Base-by-base conservation (phyloP, 2,888 invertebrate genomes). In the Parapristionchus giblindavisi region DNA sequence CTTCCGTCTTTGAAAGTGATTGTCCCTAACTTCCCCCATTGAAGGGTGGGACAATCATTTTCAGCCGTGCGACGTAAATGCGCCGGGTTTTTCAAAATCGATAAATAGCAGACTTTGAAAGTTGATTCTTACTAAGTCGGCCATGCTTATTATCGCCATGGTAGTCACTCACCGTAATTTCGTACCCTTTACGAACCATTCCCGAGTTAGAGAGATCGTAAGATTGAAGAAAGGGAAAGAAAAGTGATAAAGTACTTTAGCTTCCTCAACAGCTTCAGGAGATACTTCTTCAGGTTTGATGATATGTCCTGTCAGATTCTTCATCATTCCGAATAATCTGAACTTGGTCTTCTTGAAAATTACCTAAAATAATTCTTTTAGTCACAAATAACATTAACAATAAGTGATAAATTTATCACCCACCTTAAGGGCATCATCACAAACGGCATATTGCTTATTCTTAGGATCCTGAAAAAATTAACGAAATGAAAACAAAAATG, bases 241-340 rank as follows among this genome's bases (percentile, higher is more conserved):
- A 40, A 38, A 11, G 2, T 21, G 4, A 32, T 32, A 63, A 40
- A 32, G 34, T 60, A 60, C 63, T 4, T n/a, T 36, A 29, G 66
- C 66, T 51, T 48, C 51, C 5, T 66, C 51, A 24, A 32, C 48
- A 32, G 24, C 27, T n/a, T 66, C 66, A 8, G 32, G 29, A 2
- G 43, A 43, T 8, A 66, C 51, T 21, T 66, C 51, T 11, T 66
- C 51, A 3, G 43, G 66, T 21, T 66, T 51, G 21, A 66, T 66
- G 3, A 43, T 6, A 11, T 48, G 43, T 3, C 51, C 51, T 24
- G 51, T 24, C 32, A 66, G 27, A 8, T 32, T 17, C 66, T 66
- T 66, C 66, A 66, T 66, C 66, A 66, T 66, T 66, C 66, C 66
- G 21, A 66, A 66, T 48, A 24, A 32, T 34, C 51, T 66, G 51